Percentiles rank a stretch among this genome's conserved stretches.
Conservation (phyloP, 1,140 invertebrate species). For the Leptopilina clavipes region DNA sequence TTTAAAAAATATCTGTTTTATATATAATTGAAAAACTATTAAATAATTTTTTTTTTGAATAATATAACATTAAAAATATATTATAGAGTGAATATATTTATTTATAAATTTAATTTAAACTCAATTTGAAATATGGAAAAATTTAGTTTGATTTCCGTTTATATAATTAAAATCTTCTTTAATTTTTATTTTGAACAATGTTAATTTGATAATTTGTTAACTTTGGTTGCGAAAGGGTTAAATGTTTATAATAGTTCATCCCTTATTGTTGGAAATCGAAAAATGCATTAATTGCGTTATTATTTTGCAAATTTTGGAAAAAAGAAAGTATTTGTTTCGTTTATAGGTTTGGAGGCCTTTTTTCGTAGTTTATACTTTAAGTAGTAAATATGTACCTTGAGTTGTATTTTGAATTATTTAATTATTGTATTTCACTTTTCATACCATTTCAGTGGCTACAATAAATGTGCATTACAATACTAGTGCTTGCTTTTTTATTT, state of each 20-base stretch:
- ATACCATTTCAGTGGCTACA: slow-evolving; percentile 57
- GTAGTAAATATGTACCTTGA: slow-evolving; percentile 36
- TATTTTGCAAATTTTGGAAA: background rate
- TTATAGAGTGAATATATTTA: background rate
- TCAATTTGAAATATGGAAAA: too few relatives aligned
- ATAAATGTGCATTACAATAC: slow-evolving; percentile 68
- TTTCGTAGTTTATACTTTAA: slow-evolving; percentile 14
- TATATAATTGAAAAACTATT: too few relatives aligned
- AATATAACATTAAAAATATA: too few relatives aligned
- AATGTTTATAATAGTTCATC: slow-evolving; percentile 7
- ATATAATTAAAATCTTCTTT: too few relatives aligned
- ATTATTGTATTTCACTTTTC: slow-evolving; percentile 56
- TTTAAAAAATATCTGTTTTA: background rate
- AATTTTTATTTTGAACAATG: background rate
- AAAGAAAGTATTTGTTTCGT: background rate
- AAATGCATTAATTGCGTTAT: background rate
- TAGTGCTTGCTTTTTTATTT: slow-evolving; percentile 70
- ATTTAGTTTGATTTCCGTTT: too few relatives aligned
- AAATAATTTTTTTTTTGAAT: too few relatives aligned
- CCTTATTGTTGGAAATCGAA: background rate
- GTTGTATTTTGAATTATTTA: slow-evolving; percentile 41
- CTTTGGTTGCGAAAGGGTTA: background rate
- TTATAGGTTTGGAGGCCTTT: background rate
- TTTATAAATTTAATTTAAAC: too few relatives aligned
- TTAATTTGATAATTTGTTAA: too few relatives aligned